Evolutionary conservation across 2,888 invertebrate species (phyloP), one percentile per base, ranked within the genome.

Genomic region (Parasteatoda lunata): DNA sequence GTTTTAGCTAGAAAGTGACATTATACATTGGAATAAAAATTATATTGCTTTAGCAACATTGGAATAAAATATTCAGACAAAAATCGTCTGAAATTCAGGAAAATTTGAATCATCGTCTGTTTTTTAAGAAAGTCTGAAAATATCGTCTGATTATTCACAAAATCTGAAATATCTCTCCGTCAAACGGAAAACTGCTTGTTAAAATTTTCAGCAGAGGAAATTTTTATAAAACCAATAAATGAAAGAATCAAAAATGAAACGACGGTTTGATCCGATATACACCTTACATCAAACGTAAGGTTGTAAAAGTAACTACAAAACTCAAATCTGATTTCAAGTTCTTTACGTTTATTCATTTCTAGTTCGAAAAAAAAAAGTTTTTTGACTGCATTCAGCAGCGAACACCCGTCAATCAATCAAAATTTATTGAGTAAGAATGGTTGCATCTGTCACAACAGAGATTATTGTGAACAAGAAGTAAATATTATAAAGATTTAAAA

Each of bases 381-480:
- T 9, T 47, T 47, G 51, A 64, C 13, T 30, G 72, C 30, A 15
- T 49, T 13, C 13, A 54, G 51, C 47, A 68, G 64, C 75, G 69
- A 75, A 75, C 66, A 69, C 78, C 78, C 47, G 66, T 78, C 84
- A 68, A 72, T 84, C 77, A 71, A 68, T 84, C 77, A 72, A 71
- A 84, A 59, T 69, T 49, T 54, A 70, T 30, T 54, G 76, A 76
- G 76, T 59, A 70, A n/a, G 51, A 54, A 59, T 69, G 47, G 68
- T 30, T 15, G 30, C 68, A 47, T 54, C 59, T 78, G 84, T 75
- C 84, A 84, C 59, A 78, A 45, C 84, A 75, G 11, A 78, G 84
- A 84, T 84, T 84, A 84, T 70, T 65, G 65, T 59, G 51, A 48
- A 75, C 75, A 64, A 52, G 66, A 54, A 66, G 30, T 5, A 54